Evolutionary conservation across 2,113 vertebrate species (phyloP).

Genomic region (Chamaea fasciata): DNA sequence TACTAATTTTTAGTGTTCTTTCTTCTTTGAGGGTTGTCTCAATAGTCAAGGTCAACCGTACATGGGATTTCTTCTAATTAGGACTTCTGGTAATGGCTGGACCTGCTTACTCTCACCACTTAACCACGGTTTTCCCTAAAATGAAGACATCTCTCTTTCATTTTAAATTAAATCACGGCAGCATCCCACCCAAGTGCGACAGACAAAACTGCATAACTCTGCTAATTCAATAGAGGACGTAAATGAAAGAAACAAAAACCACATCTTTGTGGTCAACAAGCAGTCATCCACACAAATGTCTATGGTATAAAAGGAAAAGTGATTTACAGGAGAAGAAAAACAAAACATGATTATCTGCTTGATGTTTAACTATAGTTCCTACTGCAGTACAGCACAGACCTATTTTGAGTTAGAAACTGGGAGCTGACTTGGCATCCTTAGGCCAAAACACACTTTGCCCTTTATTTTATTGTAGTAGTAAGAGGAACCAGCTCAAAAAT

Average conservation of each 20-base stretch:
- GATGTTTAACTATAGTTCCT: background rate
- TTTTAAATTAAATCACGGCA: slow-evolving; percentile 42
- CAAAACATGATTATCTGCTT: background rate
- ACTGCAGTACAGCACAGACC: background rate
- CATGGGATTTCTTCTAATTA: slow-evolving; percentile 67
- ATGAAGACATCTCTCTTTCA: slow-evolving; percentile 43
- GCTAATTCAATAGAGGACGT: background rate
- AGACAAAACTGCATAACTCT: background rate
- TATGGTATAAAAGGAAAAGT: background rate
- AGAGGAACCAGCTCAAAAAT: background rate
- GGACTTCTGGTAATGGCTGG: slow-evolving; percentile 44
- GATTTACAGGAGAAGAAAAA: background rate
- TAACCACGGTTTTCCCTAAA: slow-evolving; percentile 14
- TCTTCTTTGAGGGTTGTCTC: slow-evolving; percentile 63
- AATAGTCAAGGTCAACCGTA: slow-evolving; percentile 60
- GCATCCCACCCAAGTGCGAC: slow-evolving; percentile 23
- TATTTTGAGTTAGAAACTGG: background rate
- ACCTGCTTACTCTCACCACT: slow-evolving; percentile 42
- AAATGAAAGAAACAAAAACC: slow-evolving; percentile 1
- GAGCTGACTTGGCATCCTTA: background rate
- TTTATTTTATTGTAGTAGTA: background rate
- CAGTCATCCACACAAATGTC: background rate
- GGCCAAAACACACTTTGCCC: background rate
- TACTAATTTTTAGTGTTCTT: slow-evolving; percentile 65
- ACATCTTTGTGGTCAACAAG: background rate